Percentiles rank a stretch among this genome's conserved stretches.
These are phyloP conservation scores for Eurypyga helias DNA, from an alignment of 2,113 vertebrate genomes.

Conservation along the genomic window DNA sequence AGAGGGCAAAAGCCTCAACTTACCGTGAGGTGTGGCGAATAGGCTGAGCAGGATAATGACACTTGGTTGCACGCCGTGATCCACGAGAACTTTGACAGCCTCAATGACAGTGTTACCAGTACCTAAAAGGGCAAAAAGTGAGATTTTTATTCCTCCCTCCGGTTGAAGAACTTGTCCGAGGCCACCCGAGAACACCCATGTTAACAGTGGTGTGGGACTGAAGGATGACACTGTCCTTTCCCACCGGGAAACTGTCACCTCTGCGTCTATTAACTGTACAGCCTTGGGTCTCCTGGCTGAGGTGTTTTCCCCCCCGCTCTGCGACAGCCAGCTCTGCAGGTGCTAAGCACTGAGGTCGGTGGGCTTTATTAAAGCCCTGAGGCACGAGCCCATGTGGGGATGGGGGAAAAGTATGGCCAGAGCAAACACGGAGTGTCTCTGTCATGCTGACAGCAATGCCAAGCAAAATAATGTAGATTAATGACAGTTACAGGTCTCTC, in stretches of 20 bases:
- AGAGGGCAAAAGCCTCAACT: neutral
- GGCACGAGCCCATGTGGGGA: neutral
- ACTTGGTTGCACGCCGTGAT: constrained; percentile 90
- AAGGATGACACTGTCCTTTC: neutral
- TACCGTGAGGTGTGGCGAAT: too few relatives aligned
- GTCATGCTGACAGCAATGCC: neutral
- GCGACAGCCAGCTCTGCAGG: neutral
- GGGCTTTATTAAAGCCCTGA: neutral
- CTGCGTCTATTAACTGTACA: neutral
- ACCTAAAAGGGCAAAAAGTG: constrained; percentile 66
- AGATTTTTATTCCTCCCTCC: neutral
- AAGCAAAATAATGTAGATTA: neutral
- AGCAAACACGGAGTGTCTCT: neutral
- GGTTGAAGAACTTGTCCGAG: neutral
- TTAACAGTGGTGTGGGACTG: neutral
- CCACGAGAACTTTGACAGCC: constrained; percentile 92
- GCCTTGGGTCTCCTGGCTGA: neutral
- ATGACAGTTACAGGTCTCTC: neutral
- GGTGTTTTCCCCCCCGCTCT: neutral
- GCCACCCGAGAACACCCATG: neutral
- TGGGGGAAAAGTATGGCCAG: neutral
- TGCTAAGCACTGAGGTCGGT: neutral
- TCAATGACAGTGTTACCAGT: constrained; percentile 96
- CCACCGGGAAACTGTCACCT: neutral
- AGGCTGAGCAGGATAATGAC: constrained; percentile 87